Base-by-base conservation (phyloP, 2,797 vertebrate genomes). In the Sebastes trivittatus region DNA sequence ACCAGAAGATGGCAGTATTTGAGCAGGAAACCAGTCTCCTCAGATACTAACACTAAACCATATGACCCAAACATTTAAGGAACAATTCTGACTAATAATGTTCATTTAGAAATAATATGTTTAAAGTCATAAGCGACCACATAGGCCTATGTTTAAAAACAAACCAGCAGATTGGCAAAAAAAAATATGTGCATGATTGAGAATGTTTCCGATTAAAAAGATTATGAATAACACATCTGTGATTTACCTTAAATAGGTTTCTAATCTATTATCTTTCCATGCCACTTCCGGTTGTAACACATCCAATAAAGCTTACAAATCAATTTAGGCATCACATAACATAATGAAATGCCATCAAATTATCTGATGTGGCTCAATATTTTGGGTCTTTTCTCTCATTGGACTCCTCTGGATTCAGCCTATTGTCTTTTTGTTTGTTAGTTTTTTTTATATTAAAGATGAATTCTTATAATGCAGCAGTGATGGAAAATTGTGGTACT, bases 1-100 rank as follows among this genome's bases (percentile, higher is more conserved):
- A 73, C 89, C 92, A 91, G 25, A 77, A 2, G 91, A 61, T 84
- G 91, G 90, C 89, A 86, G 80, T 62, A 72, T 89, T 70, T 63
- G 27, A 72, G 11, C 69, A 92, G 64, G n/a, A 80, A 90, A 83
- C 9, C 52, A 9, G 7, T 49, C 10, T 54, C 32, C 22, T 52
- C 16, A 42, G 22, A 61, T 1, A 18, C 8, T 4, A 46, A 32
- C 11, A 13, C 22, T 18, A 38, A 13, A 27, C 16, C 2, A 34
- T 5, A 4, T 5, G 27, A 74, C 16, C 62, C 7, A 61, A 73
- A 68, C 13, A 56, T 36, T 23, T 13, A 25, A 36, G 8, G 7
- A 84, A 54, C 20, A 22, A 13, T 38, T 56, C 38, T 30, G 30
- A 71, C 16, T 20, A 7, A 52, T 27, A 16, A 49, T 64, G 7